These are phyloP conservation scores for Ophiodon elongatus DNA, from an alignment of 2,113 vertebrate genomes.

Conservation along the genomic window DNA sequence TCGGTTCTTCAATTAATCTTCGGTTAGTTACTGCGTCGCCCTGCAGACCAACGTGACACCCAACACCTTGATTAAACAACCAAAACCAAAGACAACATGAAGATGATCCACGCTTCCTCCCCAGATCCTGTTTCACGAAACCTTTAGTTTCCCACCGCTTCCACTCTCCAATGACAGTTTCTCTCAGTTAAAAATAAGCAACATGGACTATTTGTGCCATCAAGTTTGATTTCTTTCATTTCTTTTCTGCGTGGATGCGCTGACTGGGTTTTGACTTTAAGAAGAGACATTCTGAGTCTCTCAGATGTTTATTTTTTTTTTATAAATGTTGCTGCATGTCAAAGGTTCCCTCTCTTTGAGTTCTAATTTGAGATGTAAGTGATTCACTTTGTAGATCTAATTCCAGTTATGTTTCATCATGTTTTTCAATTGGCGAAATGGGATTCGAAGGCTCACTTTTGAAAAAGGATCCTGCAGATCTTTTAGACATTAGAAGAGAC, in stretches of 20 bases:
- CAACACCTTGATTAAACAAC: conserved; percentile 17
- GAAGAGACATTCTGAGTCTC: not conserved
- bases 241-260: not conserved
- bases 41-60: not conserved
- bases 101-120: conserved; percentile 6
- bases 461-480: not conserved
- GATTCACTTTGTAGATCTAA: not conserved
- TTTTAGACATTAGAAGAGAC: not conserved
- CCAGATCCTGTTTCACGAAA: not conserved
- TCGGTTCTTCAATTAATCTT: not conserved
- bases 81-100: not conserved
- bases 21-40: conserved; percentile 9
- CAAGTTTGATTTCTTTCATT: conserved; percentile 3
- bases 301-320: not conserved
- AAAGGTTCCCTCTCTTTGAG: not conserved
- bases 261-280: conserved; percentile 1
- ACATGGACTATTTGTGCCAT: too few relatives aligned
- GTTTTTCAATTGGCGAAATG: not conserved
- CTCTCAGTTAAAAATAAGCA: not conserved
- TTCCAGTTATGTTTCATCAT: not conserved
- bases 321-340: not conserved
- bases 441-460: not conserved
- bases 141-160: not conserved
- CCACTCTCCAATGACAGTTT: not conserved
- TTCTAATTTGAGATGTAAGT: not conserved